Evolutionary conservation across 2,113 vertebrate genomes (phyloP).

Genomic region (Gadus chalcogrammus): DNA sequence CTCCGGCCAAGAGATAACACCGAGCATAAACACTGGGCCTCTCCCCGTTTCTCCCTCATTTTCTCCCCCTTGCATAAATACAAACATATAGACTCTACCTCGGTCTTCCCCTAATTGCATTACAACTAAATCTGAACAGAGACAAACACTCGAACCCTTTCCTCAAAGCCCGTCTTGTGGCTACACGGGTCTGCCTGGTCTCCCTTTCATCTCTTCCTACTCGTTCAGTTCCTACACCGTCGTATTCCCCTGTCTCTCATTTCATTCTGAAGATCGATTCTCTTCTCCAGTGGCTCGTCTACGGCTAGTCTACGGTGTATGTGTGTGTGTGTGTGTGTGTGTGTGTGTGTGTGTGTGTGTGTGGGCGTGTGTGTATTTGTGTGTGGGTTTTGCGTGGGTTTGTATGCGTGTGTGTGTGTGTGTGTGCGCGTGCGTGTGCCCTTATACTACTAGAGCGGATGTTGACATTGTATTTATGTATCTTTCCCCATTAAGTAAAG

Average conservation of each 20-base stretch:
- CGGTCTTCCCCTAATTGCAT: slow-evolving; percentile 4
- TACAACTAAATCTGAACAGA: too few relatives aligned
- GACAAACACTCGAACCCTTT: slow-evolving; percentile 1
- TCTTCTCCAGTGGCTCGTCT: slow-evolving; percentile 10
- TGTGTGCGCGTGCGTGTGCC: not conserved
- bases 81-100: not conserved
- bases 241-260: not conserved
- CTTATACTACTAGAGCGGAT: not conserved
- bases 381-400: not conserved
- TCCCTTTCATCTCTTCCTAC: not conserved
- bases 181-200: not conserved
- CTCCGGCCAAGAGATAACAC: slow-evolving; percentile 46
- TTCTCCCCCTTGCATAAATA: slow-evolving; percentile 20
- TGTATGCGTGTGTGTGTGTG: not conserved
- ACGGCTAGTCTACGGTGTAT: too few relatives aligned
- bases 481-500: not conserved
- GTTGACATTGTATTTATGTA: too few relatives aligned
- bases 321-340: too few relatives aligned
- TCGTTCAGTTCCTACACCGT: not conserved
- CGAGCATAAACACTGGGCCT: slow-evolving; percentile 24
- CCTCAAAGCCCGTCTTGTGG: not conserved
- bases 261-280: not conserved
- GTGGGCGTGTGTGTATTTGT: not conserved
- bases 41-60: slow-evolving; percentile 27
- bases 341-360: too few relatives aligned